These are phyloP conservation scores for Dendrocopos noguchii DNA, from an alignment of 2,113 vertebrate genomes.

Conservation along the genomic window DNA sequence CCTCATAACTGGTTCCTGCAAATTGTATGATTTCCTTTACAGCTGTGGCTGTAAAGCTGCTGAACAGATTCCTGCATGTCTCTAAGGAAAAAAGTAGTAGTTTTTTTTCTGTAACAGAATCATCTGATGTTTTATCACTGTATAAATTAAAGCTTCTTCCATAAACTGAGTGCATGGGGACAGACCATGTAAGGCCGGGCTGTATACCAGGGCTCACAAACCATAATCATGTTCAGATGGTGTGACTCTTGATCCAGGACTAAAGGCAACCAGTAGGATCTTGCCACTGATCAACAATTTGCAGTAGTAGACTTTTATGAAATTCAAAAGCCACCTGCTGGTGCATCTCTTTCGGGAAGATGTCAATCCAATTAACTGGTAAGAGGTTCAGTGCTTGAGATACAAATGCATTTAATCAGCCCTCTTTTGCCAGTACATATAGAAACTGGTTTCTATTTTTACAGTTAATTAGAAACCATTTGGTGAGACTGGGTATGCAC, in stretches of 20 bases:
- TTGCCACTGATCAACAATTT: slow-evolving; percentile 20
- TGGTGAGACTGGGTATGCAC: not conserved
- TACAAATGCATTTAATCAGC: not conserved
- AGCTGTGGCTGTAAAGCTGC: not conserved
- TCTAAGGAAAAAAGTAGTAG: not conserved
- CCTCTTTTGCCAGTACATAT: not conserved
- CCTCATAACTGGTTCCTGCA: not conserved
- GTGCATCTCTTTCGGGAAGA: not conserved
- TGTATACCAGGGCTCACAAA: not conserved
- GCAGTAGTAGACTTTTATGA: not conserved
- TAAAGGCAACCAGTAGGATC: not conserved
- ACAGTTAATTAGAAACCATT: not conserved
- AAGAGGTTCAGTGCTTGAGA: not conserved
- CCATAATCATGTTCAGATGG: not conserved
- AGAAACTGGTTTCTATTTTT: not conserved
- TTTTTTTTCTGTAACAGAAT: not conserved
- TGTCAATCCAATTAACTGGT: slow-evolving; percentile 37
- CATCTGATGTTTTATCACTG: not conserved
- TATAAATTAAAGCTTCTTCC: not conserved
- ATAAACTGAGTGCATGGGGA: not conserved
- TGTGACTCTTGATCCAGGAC: not conserved
- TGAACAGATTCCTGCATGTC: not conserved
- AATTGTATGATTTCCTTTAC: not conserved
- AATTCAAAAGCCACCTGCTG: slow-evolving; percentile 29
- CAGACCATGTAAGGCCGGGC: not conserved